These are phyloP conservation scores for Drosophila falleni DNA, from an alignment of 2,888 invertebrate species.

Conservation along the genomic window DNA sequence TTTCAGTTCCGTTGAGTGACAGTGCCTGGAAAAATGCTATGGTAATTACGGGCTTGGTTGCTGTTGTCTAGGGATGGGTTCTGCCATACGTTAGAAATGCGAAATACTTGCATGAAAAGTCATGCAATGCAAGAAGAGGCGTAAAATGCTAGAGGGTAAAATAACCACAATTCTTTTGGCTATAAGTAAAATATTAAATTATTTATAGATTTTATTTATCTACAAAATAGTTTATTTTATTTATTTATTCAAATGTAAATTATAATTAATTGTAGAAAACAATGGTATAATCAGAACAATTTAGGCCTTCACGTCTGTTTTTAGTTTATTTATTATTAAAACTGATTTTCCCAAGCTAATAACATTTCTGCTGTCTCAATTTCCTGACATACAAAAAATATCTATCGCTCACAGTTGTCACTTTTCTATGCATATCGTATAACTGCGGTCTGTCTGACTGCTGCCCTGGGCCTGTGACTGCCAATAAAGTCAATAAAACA, in stretches of 20 bases:
- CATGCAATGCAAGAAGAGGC: slow-evolving; percentile 30
- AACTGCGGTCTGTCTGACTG: slow-evolving; percentile 28
- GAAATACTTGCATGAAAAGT: slow-evolving; percentile 32
- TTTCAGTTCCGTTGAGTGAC: slow-evolving; percentile 60
- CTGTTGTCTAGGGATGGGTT: slow-evolving; percentile 23
- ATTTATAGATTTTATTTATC: background rate
- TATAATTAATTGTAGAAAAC: too few species aligned
- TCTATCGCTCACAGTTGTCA: slow-evolving; percentile 62
- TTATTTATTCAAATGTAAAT: too few species aligned
- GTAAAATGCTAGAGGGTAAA: background rate
- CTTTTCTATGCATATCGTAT: slow-evolving; percentile 36
- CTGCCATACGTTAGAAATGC: slow-evolving; percentile 35
- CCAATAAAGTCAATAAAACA: slow-evolving; percentile 71
- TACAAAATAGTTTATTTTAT: background rate
- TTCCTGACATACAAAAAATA: slow-evolving; percentile 33
- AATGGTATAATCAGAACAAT: too few species aligned
- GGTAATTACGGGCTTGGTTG: slow-evolving; percentile 51
- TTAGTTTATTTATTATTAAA: too few species aligned
- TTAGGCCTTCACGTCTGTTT: too few species aligned
- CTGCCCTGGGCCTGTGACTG: slow-evolving; percentile 45
- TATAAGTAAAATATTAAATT: background rate
- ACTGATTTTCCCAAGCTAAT: slow-evolving; percentile 9
- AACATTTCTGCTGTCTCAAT: slow-evolving; percentile 7
- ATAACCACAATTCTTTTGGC: background rate
- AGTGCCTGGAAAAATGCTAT: slow-evolving; percentile 55